phyloP scores from a whole-genome alignment of 2,888 invertebrate species.

The Gasteruption jaculator region DNA sequence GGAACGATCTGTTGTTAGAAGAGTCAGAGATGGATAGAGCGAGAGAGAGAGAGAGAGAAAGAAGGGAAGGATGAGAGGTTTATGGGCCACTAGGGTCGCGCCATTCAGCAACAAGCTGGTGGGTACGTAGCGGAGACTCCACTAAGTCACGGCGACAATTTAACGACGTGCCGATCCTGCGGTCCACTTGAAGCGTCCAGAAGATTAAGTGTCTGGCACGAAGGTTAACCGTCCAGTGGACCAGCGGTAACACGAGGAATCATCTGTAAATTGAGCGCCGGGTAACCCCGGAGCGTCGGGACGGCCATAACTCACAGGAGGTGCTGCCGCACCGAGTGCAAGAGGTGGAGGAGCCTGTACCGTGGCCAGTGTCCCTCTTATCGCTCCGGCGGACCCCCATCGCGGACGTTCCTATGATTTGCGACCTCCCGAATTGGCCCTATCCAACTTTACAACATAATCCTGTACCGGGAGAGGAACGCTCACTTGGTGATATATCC shows the following conservation, averaged over 20 bases:
- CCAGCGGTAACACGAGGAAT: slow-evolving; percentile 55
- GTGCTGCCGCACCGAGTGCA: slow-evolving; percentile 43
- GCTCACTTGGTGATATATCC: too few relatives aligned
- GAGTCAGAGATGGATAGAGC: slow-evolving; percentile 29
- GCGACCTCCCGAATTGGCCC: slow-evolving; percentile 9
- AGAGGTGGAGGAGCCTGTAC: too few relatives aligned
- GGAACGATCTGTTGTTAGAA: too few relatives aligned
- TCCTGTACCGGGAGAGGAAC: too few relatives aligned
- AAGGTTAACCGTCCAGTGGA: slow-evolving; percentile 53
- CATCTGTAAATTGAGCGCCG: slow-evolving; percentile 60
- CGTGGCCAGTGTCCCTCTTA: slow-evolving; percentile 27
- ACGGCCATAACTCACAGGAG: slow-evolving; percentile 54
- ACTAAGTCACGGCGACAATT: slow-evolving; percentile 35
- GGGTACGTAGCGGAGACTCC: too few relatives aligned
- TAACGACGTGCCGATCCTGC: slow-evolving; percentile 32
- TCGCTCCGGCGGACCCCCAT: slow-evolving; percentile 17
- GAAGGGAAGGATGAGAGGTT: too few relatives aligned
- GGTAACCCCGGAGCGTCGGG: slow-evolving; percentile 48
- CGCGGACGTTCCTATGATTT: slow-evolving; percentile 18
- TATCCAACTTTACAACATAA: neutral
- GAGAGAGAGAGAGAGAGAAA: too few relatives aligned
- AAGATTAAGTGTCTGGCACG: slow-evolving; percentile 53
- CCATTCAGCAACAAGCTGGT: slow-evolving; percentile 22
- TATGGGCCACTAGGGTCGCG: slow-evolving; percentile 43
- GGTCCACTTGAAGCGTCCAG: slow-evolving; percentile 28